Conservation (phyloP, 1,140 invertebrate species). For the Zaprionus nigranus region DNA sequence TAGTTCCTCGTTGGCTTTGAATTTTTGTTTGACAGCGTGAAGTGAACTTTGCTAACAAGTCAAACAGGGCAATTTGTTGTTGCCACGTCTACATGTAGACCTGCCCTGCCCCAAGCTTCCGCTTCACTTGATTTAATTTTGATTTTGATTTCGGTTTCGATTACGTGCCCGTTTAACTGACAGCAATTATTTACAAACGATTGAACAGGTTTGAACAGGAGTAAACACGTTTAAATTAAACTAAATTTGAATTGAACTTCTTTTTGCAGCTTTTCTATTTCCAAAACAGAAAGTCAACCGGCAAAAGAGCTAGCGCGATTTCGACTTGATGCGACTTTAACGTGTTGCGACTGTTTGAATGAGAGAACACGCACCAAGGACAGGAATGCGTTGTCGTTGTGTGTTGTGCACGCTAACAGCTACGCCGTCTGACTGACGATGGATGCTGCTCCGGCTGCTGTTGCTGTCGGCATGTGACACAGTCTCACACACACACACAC, state of each 20-base stretch:
- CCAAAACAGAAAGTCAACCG: not conserved
- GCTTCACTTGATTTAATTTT: conserved; percentile 25
- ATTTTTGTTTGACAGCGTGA: conserved; percentile 6
- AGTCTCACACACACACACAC: not conserved
- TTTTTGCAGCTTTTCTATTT: not conserved
- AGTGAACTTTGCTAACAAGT: conserved; percentile 50
- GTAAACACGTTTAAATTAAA: not conserved
- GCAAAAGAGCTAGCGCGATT: not conserved
- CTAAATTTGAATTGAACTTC: conserved; percentile 15
- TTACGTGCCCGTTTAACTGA: conserved; percentile 1
- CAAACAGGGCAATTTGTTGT: conserved; percentile 23
- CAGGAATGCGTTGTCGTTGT: conserved; percentile 34
- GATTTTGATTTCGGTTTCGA: conserved; percentile 18
- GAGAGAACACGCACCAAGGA: not conserved
- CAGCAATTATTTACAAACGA: conserved; percentile 25
- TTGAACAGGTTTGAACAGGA: conserved; percentile 3
- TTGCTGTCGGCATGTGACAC: conserved; percentile 5
- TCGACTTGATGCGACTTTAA: not conserved
- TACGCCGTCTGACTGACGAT: conserved; percentile 73
- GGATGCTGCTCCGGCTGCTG: conserved; percentile 63
- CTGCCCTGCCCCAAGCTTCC: conserved; percentile 14
- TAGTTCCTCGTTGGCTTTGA: conserved; percentile 8
- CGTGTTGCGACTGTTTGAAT: conserved; percentile 7
- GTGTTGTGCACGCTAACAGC: conserved; percentile 79
- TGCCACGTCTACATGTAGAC: not conserved